Evolutionary conservation across 2,113 vertebrate species (phyloP).

Genomic region (Nibea coibor): DNA sequence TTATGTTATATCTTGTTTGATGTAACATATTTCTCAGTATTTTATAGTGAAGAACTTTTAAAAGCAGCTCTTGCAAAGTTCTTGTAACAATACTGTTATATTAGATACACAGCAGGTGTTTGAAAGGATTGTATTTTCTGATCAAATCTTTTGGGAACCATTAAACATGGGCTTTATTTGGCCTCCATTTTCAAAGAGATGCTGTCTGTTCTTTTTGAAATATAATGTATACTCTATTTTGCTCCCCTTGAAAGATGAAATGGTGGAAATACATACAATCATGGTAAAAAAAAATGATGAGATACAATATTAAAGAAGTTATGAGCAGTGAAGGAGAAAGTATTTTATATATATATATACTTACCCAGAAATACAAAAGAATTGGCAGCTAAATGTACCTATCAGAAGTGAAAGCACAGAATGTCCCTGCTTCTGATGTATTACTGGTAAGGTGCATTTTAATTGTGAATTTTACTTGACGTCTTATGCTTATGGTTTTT

Average conservation of each 20-base stretch:
- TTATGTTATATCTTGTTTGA: conserved; percentile 71
- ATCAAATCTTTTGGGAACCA: conserved; percentile 82
- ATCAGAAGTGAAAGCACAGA: too few species aligned
- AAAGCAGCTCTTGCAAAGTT: conserved; percentile 63
- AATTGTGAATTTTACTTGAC: too few species aligned
- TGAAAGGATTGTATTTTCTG: conserved; percentile 83
- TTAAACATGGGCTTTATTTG: conserved; percentile 81
- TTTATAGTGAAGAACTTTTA: conserved; percentile 75
- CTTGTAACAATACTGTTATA: conserved; percentile 66
- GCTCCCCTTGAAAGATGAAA: not conserved
- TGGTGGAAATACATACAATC: not conserved
- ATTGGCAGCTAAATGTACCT: too few species aligned
- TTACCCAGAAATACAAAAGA: too few species aligned
- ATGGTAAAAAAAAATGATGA: too few species aligned
- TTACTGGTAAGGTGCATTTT: too few species aligned
- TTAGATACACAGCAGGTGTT: conserved; percentile 66
- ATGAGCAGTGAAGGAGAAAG: too few species aligned
- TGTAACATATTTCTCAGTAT: conserved; percentile 82
- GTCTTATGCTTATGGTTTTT: too few species aligned
- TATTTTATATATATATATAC: too few species aligned
- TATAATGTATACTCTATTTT: not conserved
- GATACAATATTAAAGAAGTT: too few species aligned
- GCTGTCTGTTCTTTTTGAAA: conserved; percentile 13
- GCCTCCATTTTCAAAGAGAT: conserved; percentile 78
- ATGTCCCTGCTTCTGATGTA: too few species aligned